Conservation (phyloP, 2,113 vertebrate species). For the Pelecanus crispus region DNA sequence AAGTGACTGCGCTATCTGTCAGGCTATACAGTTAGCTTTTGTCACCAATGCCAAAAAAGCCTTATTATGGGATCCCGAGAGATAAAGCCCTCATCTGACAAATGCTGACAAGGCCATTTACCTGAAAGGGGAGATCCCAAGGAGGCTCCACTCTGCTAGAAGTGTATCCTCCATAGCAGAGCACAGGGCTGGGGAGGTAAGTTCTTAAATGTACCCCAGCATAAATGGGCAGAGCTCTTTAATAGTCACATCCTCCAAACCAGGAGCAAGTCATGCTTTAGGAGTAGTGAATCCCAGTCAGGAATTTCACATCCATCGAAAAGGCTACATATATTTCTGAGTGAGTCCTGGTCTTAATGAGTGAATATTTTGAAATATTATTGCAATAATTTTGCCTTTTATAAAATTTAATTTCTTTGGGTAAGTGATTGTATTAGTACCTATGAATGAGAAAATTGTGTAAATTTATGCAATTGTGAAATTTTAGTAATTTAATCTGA, state of each 20-base stretch:
- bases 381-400: neutral
- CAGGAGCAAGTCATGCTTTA: neutral
- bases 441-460: neutral
- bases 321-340: neutral
- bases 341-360: neutral
- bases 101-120: neutral
- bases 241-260: neutral
- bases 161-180: neutral
- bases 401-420: neutral
- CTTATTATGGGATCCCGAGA: neutral
- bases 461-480: neutral
- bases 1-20: neutral
- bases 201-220: neutral
- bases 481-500: neutral
- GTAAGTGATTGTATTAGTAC: neutral
- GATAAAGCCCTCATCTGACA: neutral
- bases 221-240: neutral
- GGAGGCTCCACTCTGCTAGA: neutral
- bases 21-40: neutral
- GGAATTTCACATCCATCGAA: neutral
- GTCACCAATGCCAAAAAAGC: neutral
- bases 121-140: neutral
- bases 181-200: neutral
- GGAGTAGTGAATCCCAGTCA: neutral
- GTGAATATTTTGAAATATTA: neutral